Evolutionary conservation across 2,113 vertebrate genomes (phyloP).

Genomic region (Psophia crepitans): DNA sequence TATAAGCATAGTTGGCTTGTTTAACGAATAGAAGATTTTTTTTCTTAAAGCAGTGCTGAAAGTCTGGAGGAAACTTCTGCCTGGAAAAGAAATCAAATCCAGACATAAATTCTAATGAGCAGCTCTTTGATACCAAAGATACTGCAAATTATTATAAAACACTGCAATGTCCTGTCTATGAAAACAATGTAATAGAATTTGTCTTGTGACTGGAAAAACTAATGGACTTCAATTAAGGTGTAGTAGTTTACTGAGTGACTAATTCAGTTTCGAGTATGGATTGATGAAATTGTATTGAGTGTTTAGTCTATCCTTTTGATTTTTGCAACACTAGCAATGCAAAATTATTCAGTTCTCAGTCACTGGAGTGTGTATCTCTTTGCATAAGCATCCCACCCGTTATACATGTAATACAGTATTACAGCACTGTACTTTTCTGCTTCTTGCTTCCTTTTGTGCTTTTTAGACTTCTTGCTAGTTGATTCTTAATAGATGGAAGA

Average conservation of each 20-base stretch:
- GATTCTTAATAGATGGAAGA: neutral
- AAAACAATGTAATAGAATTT: neutral
- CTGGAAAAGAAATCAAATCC: slow-evolving; percentile 48
- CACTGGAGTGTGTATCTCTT: neutral
- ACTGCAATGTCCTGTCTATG: neutral
- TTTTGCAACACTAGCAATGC: neutral
- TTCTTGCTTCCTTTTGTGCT: neutral
- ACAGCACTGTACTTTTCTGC: neutral
- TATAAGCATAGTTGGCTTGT: neutral
- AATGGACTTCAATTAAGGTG: neutral
- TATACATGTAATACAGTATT: neutral
- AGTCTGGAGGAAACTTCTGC: neutral
- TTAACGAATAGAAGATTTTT: neutral
- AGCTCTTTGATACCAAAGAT: neutral
- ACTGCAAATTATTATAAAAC: neutral
- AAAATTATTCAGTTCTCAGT: neutral
- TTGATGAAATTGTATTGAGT: neutral
- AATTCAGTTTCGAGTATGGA: neutral
- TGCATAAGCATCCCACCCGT: neutral
- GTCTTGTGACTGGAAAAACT: neutral
- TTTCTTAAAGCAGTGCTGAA: neutral
- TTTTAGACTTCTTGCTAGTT: neutral
- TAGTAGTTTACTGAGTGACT: neutral
- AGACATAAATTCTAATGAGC: neutral
- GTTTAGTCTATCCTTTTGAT: neutral